A percentile compares a stretch with the other conserved stretches of the same genome.
Evolutionary conservation across 2,113 vertebrate species (phyloP).

Genomic region (Lagenorhynchus albirostris): DNA sequence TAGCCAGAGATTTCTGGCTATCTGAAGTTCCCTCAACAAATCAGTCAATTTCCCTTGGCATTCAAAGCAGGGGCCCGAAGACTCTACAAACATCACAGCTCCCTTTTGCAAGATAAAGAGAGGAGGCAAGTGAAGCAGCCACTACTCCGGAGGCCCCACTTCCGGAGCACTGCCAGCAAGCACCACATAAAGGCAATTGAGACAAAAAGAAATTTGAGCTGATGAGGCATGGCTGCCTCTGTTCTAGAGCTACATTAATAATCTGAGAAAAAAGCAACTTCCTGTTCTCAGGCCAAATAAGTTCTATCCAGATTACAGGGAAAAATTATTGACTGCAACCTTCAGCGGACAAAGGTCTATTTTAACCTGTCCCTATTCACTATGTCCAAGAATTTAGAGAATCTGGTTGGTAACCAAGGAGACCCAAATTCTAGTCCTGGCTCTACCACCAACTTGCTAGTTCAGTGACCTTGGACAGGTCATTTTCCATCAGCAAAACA

Average conservation of each 20-base stretch:
- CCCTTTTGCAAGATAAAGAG: background rate
- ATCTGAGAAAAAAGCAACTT: slow-evolving; percentile 30
- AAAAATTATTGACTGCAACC: background rate
- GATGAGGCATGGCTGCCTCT: slow-evolving; percentile 11
- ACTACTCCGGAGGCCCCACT: background rate
- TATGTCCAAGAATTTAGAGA: background rate
- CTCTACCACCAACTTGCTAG: slow-evolving; percentile 35
- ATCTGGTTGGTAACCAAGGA: slow-evolving; percentile 1
- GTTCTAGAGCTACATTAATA: slow-evolving; percentile 18
- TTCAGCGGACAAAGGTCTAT: slow-evolving; percentile 10
- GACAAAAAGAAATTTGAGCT: slow-evolving; percentile 68
- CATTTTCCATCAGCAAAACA: slow-evolving; percentile 37
- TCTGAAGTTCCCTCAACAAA: background rate
- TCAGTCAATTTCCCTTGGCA: background rate
- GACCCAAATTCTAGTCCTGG: background rate
- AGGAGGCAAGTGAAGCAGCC: background rate
- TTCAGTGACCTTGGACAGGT: slow-evolving; percentile 39
- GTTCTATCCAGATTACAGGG: background rate
- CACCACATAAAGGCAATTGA: slow-evolving; percentile 28
- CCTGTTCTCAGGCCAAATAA: background rate
- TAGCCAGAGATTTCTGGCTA: slow-evolving; percentile 22
- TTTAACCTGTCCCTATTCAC: slow-evolving; percentile 7
- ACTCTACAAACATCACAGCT: background rate
- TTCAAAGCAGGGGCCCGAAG: background rate
- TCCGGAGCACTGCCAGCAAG: slow-evolving; percentile 48